Conservation (phyloP, 2,797 vertebrate species). For the Taeniopygia guttata region DNA sequence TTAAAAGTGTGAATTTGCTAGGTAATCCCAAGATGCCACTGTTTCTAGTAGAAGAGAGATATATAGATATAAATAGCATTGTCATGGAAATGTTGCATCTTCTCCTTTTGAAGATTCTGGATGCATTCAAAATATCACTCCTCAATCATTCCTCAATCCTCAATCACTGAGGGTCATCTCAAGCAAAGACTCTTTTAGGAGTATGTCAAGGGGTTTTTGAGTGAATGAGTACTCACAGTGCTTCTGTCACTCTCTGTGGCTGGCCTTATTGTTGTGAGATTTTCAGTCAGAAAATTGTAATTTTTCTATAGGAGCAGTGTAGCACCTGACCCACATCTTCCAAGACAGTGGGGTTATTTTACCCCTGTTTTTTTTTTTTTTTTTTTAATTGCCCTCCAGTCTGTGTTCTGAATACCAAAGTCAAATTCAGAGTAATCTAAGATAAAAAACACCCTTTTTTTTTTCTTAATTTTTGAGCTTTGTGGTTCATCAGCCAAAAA, state of each 20-base stretch:
- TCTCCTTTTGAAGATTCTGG: background rate
- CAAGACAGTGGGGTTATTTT: fast-evolving
- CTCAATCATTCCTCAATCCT: background rate
- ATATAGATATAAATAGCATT: background rate
- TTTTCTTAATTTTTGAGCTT: background rate
- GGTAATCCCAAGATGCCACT: background rate
- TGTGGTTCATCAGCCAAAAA: background rate
- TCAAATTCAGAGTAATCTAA: background rate
- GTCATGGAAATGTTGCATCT: background rate
- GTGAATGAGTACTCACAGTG: background rate
- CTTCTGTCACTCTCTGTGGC: background rate
- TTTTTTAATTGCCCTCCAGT: fast-evolving
- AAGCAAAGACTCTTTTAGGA: background rate
- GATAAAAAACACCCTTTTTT: fast-evolving
- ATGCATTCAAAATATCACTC: background rate
- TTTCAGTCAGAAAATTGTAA: background rate
- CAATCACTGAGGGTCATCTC: background rate
- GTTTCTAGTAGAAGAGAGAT: background rate
- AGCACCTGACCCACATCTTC: background rate
- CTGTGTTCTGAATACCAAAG: background rate
- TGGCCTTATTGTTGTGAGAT: background rate
- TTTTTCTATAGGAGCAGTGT: background rate
- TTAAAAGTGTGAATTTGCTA: background rate
- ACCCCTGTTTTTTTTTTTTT: no score
- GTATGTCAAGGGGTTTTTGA: background rate